These are phyloP conservation scores for Amblyornis subalaris DNA, from an alignment of 2,113 vertebrate genomes.

Conservation along the genomic window DNA sequence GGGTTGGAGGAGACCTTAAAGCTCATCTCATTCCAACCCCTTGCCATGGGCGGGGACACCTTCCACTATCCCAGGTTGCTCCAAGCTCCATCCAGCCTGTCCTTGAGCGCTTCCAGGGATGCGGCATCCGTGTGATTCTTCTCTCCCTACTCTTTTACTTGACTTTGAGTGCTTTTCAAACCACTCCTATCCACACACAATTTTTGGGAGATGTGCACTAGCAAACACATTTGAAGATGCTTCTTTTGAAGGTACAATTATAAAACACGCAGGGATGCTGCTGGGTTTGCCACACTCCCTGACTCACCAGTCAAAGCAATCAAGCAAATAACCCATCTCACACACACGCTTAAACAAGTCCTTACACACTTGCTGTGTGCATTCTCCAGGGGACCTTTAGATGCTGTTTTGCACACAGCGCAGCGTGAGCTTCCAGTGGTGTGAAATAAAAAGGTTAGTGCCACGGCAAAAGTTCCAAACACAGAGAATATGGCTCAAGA, in stretches of 20 bases:
- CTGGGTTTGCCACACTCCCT: neutral
- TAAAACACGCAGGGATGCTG: neutral
- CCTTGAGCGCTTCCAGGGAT: neutral
- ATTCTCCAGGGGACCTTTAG: neutral
- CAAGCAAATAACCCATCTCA: neutral
- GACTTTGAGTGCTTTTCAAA: neutral
- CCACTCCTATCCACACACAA: neutral
- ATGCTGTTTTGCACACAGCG: neutral
- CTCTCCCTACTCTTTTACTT: neutral
- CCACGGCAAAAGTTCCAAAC: neutral
- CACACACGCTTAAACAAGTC: neutral
- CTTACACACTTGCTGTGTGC: neutral
- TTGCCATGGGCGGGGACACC: neutral
- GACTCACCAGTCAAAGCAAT: neutral
- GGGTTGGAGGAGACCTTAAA: neutral
- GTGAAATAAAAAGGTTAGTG: constrained; percentile 10
- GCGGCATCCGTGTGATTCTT: neutral
- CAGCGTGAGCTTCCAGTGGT: neutral
- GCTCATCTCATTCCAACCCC: neutral
- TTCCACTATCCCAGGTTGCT: neutral
- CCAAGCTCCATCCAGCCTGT: neutral
- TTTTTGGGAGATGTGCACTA: neutral
- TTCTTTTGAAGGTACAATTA: neutral
- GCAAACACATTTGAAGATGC: neutral
- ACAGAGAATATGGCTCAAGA: neutral